Percentiles rank a stretch among this genome's conserved stretches.
Evolutionary conservation across 2,797 vertebrate species (phyloP).

Genomic region (Meda fulgida): DNA sequence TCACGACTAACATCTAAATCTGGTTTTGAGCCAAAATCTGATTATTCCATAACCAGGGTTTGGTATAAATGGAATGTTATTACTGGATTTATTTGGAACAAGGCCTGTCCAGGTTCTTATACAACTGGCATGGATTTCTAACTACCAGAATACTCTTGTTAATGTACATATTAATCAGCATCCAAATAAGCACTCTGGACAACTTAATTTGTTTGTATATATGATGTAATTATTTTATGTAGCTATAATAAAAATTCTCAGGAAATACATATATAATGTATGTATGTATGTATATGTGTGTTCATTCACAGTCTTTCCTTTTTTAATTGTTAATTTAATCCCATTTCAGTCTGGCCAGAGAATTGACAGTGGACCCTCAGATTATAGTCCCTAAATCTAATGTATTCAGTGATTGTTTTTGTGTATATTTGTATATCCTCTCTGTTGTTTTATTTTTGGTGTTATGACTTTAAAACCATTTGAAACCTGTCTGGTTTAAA

Average conservation of each 20-base stretch:
- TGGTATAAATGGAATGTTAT: slow-evolving; percentile 11
- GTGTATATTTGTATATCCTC: not conserved
- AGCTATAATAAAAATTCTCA: slow-evolving; percentile 15
- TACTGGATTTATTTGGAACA: not conserved
- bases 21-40: not conserved
- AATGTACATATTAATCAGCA: slow-evolving; percentile 3
- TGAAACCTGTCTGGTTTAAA: not conserved
- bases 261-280: not conserved
- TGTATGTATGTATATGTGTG: not conserved
- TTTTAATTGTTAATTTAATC: not conserved
- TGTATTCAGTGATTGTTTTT: not conserved
- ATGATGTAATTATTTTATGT: not conserved
- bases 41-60: slow-evolving; percentile 6
- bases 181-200: slow-evolving; percentile 18
- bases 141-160: not conserved
- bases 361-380: not conserved
- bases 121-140: not conserved
- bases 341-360: not conserved
- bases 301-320: not conserved
- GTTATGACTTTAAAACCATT: not conserved
- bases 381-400: not conserved
- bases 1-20: not conserved
- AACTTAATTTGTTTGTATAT: not conserved
- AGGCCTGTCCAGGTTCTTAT: not conserved
- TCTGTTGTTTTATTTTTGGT: not conserved